phyloP scores from a whole-genome alignment of 1,140 invertebrate genomes.

The Macrobrachium nipponense region DNA sequence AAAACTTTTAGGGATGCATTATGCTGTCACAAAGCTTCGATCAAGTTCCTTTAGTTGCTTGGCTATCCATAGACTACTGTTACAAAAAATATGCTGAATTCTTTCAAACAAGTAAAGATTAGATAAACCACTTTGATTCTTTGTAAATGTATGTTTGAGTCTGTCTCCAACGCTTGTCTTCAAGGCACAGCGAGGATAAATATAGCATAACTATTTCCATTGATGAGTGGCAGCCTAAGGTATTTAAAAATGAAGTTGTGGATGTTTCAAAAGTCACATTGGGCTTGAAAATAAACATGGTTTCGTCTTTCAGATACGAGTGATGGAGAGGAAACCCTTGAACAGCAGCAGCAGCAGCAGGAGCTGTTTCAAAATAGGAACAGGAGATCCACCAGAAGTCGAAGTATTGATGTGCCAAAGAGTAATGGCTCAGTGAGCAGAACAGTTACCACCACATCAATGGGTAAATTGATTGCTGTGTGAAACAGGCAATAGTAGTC shows the following conservation, averaged over 20 bases:
- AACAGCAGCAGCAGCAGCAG: neutral
- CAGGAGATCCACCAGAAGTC: constrained; percentile 39
- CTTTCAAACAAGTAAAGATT: too few relatives aligned
- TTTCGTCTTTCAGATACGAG: constrained; percentile 39
- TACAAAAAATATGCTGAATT: too few relatives aligned
- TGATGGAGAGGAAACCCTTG: constrained; percentile 31
- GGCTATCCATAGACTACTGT: too few relatives aligned
- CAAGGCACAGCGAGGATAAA: too few relatives aligned
- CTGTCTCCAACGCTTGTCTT: too few relatives aligned
- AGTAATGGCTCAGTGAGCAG: constrained; percentile 43
- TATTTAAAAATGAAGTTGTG: neutral
- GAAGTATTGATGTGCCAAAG: constrained; percentile 39
- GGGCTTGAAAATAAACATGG: neutral
- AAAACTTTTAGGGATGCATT: too few relatives aligned
- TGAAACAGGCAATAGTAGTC: neutral
- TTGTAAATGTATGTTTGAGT: too few relatives aligned
- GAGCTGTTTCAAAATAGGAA: neutral
- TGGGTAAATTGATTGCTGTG: neutral
- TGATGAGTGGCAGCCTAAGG: too few relatives aligned
- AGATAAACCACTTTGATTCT: too few relatives aligned
- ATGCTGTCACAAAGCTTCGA: too few relatives aligned
- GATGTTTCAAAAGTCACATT: neutral
- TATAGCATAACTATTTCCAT: too few relatives aligned
- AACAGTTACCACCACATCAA: constrained; percentile 33
- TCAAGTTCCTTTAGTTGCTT: too few relatives aligned